Conservation (phyloP, 2,113 vertebrate genomes). For the Clarias macrocephalus region DNA sequence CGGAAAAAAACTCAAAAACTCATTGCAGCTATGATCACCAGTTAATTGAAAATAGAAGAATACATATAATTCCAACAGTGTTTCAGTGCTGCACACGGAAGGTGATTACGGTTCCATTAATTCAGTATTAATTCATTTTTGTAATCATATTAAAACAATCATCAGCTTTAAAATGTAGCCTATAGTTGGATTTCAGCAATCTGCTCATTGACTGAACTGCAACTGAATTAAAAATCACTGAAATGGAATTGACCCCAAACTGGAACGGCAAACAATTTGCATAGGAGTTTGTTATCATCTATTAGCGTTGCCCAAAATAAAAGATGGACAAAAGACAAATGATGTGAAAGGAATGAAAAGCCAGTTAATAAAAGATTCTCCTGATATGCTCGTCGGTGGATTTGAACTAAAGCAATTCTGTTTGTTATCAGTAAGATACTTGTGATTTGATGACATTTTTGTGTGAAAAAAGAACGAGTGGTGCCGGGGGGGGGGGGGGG, state of each 20-base stretch:
- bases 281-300: not conserved
- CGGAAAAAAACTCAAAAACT: not conserved
- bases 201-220: not conserved
- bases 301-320: not conserved
- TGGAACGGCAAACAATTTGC: slow-evolving; percentile 22
- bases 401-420: slow-evolving; percentile 27
- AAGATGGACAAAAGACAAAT: slow-evolving; percentile 12
- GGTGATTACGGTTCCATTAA: not conserved
- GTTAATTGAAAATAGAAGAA: not conserved
- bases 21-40: slow-evolving; percentile 17
- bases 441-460: not conserved
- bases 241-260: not conserved
- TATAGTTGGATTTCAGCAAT: not conserved
- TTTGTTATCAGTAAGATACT: slow-evolving; percentile 6
- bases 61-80: not conserved
- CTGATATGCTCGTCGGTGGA: not conserved
- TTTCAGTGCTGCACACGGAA: not conserved
- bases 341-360: slow-evolving; percentile 21
- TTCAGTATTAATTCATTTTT: not conserved
- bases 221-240: not conserved
- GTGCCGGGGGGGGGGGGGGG: slow-evolving; percentile 15
- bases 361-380: not conserved
- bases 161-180: not conserved
- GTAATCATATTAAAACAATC: not conserved
- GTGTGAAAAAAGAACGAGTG: not conserved